phyloP scores from a whole-genome alignment of 2,797 vertebrate genomes.

The Pangasius mekongensis region DNA sequence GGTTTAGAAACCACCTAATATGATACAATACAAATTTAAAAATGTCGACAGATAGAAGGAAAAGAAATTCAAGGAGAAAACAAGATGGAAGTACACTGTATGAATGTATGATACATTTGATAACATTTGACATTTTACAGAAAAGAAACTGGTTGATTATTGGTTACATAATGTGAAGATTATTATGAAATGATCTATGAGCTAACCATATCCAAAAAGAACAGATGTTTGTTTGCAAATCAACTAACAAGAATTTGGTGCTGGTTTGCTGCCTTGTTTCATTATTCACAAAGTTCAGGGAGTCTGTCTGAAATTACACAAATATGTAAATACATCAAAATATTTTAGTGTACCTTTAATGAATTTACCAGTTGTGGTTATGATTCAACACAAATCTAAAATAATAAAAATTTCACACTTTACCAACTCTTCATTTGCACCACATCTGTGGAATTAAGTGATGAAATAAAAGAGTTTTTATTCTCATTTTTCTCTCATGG shows the following conservation, averaged over 20 bases:
- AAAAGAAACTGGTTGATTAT: not conserved
- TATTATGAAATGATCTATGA: not conserved
- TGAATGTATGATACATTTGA: too few relatives aligned
- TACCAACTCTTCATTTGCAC: not conserved
- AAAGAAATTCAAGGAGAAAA: not conserved
- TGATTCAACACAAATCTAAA: not conserved
- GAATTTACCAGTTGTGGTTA: not conserved
- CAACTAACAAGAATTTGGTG: not conserved
- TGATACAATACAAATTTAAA: not conserved
- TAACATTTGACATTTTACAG: not conserved
- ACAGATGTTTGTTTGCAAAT: not conserved
- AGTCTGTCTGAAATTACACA: not conserved
- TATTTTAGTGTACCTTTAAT: not conserved
- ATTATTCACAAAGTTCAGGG: not conserved
- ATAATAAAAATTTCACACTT: not conserved
- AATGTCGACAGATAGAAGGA: not conserved
- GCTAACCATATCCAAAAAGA: not conserved
- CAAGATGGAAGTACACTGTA: not conserved
- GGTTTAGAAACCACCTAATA: not conserved
- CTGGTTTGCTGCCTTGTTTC: not conserved
- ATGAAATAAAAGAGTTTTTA: not conserved
- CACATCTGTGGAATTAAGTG: not conserved
- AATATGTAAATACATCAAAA: not conserved
- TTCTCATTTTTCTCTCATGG: not conserved
- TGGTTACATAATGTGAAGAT: not conserved